phyloP scores from a whole-genome alignment of 2,113 vertebrate genomes.

The Macheiramphus alcinus region DNA sequence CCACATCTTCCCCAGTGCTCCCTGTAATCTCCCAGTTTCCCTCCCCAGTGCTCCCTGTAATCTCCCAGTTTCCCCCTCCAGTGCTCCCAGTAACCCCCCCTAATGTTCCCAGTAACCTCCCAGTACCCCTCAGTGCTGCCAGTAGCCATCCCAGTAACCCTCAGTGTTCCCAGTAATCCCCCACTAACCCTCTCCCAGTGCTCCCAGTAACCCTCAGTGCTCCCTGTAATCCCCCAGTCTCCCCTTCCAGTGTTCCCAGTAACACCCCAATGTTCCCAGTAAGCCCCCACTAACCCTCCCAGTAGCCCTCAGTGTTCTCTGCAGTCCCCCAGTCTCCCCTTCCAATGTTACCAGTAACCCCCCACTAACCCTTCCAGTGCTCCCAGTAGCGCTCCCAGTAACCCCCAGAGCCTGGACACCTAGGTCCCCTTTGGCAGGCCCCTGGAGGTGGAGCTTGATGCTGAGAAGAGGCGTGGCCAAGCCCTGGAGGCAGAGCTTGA shows the following conservation, averaged over 20 bases:
- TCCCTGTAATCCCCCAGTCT: background rate
- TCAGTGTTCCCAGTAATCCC: background rate
- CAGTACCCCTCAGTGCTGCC: background rate
- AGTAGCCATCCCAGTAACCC: background rate
- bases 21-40: too few species aligned
- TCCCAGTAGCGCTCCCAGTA: background rate
- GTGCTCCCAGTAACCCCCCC: background rate
- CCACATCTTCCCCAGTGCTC: too few species aligned
- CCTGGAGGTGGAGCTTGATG: background rate
- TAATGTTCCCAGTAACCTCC: background rate
- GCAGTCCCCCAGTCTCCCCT: too few species aligned
- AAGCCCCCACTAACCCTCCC: background rate
- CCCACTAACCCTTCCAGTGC: background rate
- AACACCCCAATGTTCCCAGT: background rate
- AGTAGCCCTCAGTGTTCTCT: background rate
- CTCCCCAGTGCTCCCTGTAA: too few species aligned
- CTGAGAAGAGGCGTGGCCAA: background rate
- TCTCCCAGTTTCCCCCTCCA: background rate
- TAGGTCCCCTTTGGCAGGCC: background rate
- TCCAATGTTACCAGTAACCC: too few species aligned
- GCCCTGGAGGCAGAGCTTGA: fast-evolving
- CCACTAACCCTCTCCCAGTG: background rate
- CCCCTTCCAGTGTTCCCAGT: background rate
- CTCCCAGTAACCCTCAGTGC: background rate
- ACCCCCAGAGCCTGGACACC: background rate